Evolutionary conservation across 30 jellyfish, hydroid and myxozoan genomes (phyloP).

Genomic region (Chrysaora quinquecirrha): DNA sequence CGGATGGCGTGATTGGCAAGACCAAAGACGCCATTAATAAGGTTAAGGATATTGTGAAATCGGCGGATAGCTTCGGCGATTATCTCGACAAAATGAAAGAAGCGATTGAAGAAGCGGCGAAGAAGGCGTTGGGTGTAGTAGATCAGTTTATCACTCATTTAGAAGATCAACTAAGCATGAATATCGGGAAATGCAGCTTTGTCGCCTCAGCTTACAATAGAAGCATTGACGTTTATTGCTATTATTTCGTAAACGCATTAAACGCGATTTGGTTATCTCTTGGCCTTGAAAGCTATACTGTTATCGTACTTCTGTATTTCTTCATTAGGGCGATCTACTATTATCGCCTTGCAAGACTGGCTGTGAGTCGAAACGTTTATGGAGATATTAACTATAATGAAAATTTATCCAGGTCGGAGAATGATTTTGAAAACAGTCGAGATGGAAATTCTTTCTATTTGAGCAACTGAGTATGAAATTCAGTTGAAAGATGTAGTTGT

Average conservation of each 20-base stretch:
- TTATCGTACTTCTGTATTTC: conserved; percentile 7
- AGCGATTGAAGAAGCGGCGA: neutral
- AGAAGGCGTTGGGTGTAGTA: conserved; percentile 15
- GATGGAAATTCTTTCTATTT: no score
- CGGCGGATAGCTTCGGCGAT: neutral
- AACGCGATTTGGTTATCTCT: conserved; percentile 45
- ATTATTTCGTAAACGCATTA: conserved; percentile 25
- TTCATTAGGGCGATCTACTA: conserved; percentile 20
- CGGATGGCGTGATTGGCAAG: neutral
- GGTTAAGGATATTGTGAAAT: conserved; percentile 7
- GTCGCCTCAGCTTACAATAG: conserved; percentile 13
- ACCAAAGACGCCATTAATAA: neutral
- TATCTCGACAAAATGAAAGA: conserved; percentile 7
- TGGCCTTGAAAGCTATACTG: conserved; percentile 18
- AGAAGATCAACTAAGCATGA: conserved; percentile 19
- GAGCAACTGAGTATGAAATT: no score
- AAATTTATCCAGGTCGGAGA: no score
- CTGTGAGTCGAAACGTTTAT: no score
- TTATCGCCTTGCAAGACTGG: conserved; percentile 11
- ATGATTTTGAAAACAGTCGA: no score
- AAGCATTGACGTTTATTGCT: conserved; percentile 32
- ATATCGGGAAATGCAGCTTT: conserved; percentile 55
- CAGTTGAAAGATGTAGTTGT: no score
- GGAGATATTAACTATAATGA: no score
- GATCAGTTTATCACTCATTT: conserved; percentile 35